Conservation (phyloP, 2,113 vertebrate genomes). For the Microcebus ravelobensis region DNA sequence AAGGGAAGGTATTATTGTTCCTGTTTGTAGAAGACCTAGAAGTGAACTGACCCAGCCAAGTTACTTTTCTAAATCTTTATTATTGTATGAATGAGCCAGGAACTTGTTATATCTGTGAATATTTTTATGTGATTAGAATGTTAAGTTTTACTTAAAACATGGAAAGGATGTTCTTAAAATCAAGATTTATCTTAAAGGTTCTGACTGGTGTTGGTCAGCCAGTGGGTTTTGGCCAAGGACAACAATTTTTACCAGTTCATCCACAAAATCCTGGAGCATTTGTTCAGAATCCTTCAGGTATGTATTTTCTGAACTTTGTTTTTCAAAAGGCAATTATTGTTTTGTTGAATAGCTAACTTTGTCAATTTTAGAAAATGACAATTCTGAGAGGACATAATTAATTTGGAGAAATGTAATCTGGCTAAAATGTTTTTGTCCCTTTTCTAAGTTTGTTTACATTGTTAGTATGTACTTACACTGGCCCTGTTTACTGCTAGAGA, state of each 20-base stretch:
- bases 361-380: neutral
- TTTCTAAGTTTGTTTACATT: conserved; percentile 38
- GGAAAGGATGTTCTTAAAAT: conserved; percentile 58
- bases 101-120: neutral
- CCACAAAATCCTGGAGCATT: conserved; percentile 89
- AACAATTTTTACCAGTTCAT: conserved; percentile 88
- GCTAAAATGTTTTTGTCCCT: neutral
- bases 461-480: neutral
- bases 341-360: conserved; percentile 25
- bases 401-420: conserved; percentile 28
- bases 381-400: neutral
- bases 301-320: conserved; percentile 61
- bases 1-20: neutral
- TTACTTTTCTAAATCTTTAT: neutral
- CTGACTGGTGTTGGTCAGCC: conserved; percentile 82
- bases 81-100: neutral
- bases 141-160: conserved; percentile 49
- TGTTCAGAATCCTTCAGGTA: conserved; percentile 89
- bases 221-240: conserved; percentile 86
- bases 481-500: neutral
- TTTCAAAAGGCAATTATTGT: neutral
- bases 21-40: conserved; percentile 28
- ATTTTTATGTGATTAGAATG: conserved; percentile 38
- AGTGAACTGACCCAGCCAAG: neutral
- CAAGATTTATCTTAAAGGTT: conserved; percentile 81